These are phyloP conservation scores for Rhopalosiphum maidis DNA, from an alignment of 1,140 invertebrate species.

Conservation along the genomic window DNA sequence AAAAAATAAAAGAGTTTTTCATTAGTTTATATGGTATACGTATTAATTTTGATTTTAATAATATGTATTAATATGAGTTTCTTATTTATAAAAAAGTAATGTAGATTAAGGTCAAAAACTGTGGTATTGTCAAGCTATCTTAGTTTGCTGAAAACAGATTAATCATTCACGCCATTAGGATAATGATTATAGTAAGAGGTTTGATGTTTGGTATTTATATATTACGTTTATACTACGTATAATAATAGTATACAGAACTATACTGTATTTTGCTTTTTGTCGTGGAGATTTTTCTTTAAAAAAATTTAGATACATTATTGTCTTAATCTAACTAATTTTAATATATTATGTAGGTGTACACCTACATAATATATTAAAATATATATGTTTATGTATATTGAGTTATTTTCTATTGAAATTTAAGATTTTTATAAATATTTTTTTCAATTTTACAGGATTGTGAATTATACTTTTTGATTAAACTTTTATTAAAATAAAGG, in stretches of 20 bases:
- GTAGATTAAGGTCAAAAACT: background rate
- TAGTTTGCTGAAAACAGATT: slow-evolving; percentile 1
- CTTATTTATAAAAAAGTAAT: background rate
- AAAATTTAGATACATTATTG: background rate
- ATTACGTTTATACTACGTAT: background rate
- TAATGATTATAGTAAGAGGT: background rate
- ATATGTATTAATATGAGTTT: background rate
- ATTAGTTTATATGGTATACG: too few species aligned
- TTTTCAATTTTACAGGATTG: too few species aligned
- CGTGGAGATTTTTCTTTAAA: background rate
- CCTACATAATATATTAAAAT: too few species aligned
- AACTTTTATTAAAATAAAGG: too few species aligned
- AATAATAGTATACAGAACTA: too few species aligned
- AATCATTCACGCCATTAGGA: background rate
- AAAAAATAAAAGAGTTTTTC: too few species aligned
- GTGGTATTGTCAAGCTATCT: background rate
- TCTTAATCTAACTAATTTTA: background rate
- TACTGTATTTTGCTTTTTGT: background rate
- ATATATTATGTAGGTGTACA: background rate
- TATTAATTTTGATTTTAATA: too few species aligned
- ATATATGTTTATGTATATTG: too few species aligned
- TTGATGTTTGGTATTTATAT: background rate
- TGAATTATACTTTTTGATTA: too few species aligned
- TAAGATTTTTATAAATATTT: background rate
- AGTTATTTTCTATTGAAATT: background rate